A percentile compares a stretch with the other conserved stretches of the same genome.
These are phyloP conservation scores for Mixornis gularis DNA, from an alignment of 2,113 vertebrate species.

Conservation along the genomic window DNA sequence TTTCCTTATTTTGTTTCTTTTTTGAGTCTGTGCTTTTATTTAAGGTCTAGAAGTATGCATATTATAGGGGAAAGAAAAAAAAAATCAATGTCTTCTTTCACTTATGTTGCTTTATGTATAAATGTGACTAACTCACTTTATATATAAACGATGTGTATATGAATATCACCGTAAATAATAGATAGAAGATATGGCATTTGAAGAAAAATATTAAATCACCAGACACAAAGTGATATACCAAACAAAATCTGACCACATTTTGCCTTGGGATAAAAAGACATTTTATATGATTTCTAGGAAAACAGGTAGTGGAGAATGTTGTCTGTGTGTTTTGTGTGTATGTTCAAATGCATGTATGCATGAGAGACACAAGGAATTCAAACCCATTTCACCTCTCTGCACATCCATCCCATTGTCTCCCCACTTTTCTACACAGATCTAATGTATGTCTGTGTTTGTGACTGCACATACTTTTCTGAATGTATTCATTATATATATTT, in stretches of 20 bases:
- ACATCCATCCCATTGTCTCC: background rate
- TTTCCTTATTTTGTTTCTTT: background rate
- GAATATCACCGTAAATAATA: conserved; percentile 71
- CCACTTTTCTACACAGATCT: background rate
- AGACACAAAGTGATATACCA: conserved; percentile 45
- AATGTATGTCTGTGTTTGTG: background rate
- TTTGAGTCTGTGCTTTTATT: background rate
- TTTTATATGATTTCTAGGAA: conserved; percentile 43
- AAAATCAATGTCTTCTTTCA: conserved; percentile 44
- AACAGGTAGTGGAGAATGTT: background rate
- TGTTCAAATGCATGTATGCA: rapidly evolving
- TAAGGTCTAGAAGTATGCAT: conserved; percentile 20
- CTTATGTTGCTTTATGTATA: background rate
- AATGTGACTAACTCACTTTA: background rate
- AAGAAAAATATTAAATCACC: conserved; percentile 67
- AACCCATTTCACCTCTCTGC: rapidly evolving
- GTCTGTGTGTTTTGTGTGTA: rapidly evolving
- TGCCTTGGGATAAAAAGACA: conserved; percentile 25
- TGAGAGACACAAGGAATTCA: background rate
- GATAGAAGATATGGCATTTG: conserved; percentile 66
- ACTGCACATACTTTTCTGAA: background rate
- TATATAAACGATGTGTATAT: background rate
- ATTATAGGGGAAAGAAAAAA: conserved; percentile 21
- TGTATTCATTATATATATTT: background rate
- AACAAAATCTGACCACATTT: conserved; percentile 58